Evolutionary conservation across 2,113 vertebrate genomes (phyloP).

Genomic region (Strix uralensis): DNA sequence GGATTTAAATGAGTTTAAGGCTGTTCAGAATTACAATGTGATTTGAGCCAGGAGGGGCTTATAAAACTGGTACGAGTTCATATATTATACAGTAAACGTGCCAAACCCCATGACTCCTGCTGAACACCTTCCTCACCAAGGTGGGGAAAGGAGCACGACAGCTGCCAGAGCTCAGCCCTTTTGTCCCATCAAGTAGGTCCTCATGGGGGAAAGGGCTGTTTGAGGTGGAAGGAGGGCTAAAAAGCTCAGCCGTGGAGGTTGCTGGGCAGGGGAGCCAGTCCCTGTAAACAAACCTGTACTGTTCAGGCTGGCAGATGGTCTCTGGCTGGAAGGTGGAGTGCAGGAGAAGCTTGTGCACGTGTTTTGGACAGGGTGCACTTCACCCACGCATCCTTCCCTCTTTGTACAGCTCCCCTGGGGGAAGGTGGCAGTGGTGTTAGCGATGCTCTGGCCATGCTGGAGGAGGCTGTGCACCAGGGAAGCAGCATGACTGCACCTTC

Average conservation of each 20-base stretch:
- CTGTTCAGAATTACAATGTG: conserved; percentile 65
- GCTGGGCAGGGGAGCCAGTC: not conserved
- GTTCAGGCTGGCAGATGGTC: not conserved
- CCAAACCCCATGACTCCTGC: not conserved
- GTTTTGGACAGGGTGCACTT: not conserved
- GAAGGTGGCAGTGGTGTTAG: not conserved
- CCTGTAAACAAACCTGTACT: not conserved
- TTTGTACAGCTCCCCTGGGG: not conserved
- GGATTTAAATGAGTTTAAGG: conserved; percentile 67
- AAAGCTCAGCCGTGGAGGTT: not conserved
- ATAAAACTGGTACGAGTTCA: conserved; percentile 30
- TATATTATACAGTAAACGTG: not conserved
- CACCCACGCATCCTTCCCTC: not conserved
- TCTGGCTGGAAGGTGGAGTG: not conserved
- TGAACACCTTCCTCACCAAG: not conserved
- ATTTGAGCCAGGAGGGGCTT: conserved; percentile 45
- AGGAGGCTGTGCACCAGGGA: not conserved
- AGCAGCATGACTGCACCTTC: not conserved
- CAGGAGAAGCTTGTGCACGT: not conserved
- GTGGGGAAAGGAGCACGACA: not conserved
- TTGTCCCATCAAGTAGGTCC: accelerated
- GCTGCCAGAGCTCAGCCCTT: not conserved
- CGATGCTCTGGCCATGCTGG: not conserved
- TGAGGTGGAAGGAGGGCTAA: not conserved
- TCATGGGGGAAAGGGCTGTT: not conserved